phyloP scores from a whole-genome alignment of 2,888 invertebrate species.

The Acronicta psi region DNA sequence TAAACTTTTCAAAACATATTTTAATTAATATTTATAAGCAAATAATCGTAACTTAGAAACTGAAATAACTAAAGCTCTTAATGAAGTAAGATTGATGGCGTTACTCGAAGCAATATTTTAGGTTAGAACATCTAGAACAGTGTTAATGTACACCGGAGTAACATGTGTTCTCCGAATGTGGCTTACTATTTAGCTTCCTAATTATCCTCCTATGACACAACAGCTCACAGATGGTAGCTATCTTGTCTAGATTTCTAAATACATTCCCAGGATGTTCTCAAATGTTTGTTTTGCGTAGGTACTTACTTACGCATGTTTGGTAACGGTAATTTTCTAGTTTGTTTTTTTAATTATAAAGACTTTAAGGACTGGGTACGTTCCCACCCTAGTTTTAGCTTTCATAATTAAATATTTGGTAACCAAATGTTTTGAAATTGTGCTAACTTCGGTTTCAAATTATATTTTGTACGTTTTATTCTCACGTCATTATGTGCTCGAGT shows the following conservation, averaged over 20 bases:
- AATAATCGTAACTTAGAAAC: background rate
- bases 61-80: conserved; percentile 10
- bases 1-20: background rate
- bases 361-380: conserved; percentile 6
- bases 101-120: conserved; percentile 22
- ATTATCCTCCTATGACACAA: conserved; percentile 33
- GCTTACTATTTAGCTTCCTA: conserved; percentile 46
- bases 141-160: conserved; percentile 28
- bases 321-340: conserved; percentile 5
- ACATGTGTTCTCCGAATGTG: conserved; percentile 63
- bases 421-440: background rate
- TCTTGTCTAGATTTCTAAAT: conserved; percentile 45
- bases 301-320: conserved; percentile 21
- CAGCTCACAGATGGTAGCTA: conserved; percentile 47
- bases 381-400: conserved; percentile 14
- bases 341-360: background rate
- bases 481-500: background rate
- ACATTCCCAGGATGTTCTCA: conserved; percentile 41
- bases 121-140: conserved; percentile 33
- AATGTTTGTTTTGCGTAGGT: conserved; percentile 24
- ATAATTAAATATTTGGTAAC: background rate
- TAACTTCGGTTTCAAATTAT: too few relatives aligned
- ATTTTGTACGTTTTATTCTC: background rate
- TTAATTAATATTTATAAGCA: background rate
- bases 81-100: conserved; percentile 27